Evolutionary conservation across 2,113 vertebrate genomes (phyloP).

Genomic region (Phalacrocorax carbo): DNA sequence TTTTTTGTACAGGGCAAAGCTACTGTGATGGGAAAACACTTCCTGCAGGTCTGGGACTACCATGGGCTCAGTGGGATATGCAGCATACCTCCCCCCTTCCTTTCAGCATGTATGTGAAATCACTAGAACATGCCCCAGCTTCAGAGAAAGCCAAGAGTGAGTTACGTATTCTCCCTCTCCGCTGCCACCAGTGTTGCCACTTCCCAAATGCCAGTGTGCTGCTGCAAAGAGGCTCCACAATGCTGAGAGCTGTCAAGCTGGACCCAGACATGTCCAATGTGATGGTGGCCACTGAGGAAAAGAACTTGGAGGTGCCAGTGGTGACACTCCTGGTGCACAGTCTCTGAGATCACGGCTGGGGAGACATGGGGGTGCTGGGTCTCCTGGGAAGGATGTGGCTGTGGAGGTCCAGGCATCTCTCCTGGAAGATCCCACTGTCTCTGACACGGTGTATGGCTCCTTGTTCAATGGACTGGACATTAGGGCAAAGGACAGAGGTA

Average conservation of each 20-base stretch:
- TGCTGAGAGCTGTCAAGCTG: background rate
- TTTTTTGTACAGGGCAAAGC: background rate
- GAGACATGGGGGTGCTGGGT: background rate
- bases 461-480: background rate
- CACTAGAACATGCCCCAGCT: background rate
- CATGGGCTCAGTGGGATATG: background rate
- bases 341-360: background rate
- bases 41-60: background rate
- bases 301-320: background rate
- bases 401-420: background rate
- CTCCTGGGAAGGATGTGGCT: background rate
- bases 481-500: background rate
- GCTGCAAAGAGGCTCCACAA: background rate
- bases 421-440: background rate
- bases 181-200: background rate
- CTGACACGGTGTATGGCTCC: accelerated
- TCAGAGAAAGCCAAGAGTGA: background rate
- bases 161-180: background rate
- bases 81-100: background rate
- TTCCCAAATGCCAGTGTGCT: background rate
- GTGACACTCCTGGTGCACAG: background rate
- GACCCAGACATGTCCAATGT: background rate
- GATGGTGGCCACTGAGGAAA: background rate
- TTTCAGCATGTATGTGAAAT: background rate
- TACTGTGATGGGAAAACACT: background rate